Conservation (phyloP, 2,888 invertebrate species). For the Caenorhabditis drosophilae region DNA sequence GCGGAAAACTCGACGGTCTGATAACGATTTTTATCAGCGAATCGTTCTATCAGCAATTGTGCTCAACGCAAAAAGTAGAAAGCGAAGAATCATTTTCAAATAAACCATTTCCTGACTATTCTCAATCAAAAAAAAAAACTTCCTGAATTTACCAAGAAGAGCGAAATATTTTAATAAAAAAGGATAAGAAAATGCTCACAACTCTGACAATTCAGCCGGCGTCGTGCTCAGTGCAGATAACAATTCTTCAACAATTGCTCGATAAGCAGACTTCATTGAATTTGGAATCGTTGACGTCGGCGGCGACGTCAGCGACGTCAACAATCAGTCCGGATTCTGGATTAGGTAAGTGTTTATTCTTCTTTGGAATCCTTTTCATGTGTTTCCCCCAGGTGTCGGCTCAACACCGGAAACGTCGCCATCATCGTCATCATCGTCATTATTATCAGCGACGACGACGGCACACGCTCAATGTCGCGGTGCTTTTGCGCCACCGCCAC, state of each 20-base stretch:
- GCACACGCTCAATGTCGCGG: no score
- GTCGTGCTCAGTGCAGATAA: slow-evolving; percentile 38
- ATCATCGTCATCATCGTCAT: slow-evolving; percentile 21
- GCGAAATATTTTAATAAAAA: background rate
- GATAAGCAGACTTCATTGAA: slow-evolving; percentile 21
- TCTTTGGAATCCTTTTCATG: background rate
- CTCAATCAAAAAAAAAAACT: background rate
- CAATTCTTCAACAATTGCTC: slow-evolving; percentile 32
- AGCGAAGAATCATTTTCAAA: no score
- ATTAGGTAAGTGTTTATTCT: slow-evolving; percentile 20
- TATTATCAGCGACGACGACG: no score
- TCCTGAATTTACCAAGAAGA: no score
- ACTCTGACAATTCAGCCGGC: slow-evolving; percentile 27
- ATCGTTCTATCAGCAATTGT: no score
- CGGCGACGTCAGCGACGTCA: background rate
- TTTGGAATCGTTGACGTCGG: slow-evolving; percentile 11
- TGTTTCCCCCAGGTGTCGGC: slow-evolving; percentile 15
- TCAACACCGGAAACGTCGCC: slow-evolving; percentile 38
- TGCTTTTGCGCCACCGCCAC: slow-evolving; percentile 27
- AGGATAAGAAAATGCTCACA: background rate
- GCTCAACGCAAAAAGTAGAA: no score
- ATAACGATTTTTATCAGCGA: no score
- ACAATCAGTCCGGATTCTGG: slow-evolving; percentile 38
- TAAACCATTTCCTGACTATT: background rate
- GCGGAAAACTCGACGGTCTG: no score